phyloP scores from a whole-genome alignment of 92 coral and sea anemone genomes.

The Porites divaricata region DNA sequence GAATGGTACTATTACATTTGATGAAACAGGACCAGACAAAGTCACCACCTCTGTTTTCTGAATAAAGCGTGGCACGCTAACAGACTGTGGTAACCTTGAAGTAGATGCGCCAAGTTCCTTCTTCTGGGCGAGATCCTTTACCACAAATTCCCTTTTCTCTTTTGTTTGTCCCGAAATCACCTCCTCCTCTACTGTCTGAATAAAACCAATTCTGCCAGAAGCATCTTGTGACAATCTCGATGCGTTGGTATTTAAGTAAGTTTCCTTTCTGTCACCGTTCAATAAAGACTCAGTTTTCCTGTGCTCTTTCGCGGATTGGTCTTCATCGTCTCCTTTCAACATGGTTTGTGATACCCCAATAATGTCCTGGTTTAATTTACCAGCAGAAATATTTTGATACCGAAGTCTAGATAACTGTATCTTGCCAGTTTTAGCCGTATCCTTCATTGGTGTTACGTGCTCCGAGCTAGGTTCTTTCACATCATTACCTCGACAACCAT shows the following conservation, averaged over 20 bases:
- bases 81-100: no score
- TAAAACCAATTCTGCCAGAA: neutral
- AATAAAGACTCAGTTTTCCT: neutral
- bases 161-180: no score
- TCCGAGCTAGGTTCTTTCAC: neutral
- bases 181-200: neutral
- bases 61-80: no score
- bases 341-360: neutral
- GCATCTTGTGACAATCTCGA: neutral
- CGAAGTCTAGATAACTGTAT: slow-evolving; percentile 14
- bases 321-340: neutral
- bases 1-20: no score
- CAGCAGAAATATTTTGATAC: neutral
- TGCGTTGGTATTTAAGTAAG: neutral
- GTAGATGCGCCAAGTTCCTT: no score
- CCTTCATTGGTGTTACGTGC: neutral
- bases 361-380: neutral
- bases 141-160: no score
- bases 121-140: no score
- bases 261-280: neutral
- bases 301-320: neutral
- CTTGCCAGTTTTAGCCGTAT: slow-evolving; percentile 7
- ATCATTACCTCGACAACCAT: no score
- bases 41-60: no score
- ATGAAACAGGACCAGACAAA: no score